Conservation (phyloP, 2,113 vertebrate genomes). For the Hiodon alosoides region DNA sequence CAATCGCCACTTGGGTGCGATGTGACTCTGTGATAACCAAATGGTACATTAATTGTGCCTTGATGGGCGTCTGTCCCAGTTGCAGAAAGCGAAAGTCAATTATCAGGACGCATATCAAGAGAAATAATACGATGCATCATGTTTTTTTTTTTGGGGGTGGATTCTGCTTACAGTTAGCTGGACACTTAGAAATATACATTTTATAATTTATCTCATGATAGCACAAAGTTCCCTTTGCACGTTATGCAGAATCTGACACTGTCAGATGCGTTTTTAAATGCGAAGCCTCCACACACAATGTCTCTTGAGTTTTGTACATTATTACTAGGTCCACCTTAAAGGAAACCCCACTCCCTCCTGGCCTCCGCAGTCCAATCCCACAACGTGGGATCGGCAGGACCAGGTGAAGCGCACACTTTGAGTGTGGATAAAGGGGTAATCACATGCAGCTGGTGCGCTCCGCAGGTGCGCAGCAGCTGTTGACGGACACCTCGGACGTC, state of each 20-base stretch:
- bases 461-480: slow-evolving; percentile 61
- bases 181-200: too few relatives aligned
- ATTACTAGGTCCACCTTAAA: not conserved
- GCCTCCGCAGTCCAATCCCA: not conserved
- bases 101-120: not conserved
- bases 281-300: not conserved
- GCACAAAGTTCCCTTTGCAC: too few relatives aligned
- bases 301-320: not conserved
- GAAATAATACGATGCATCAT: not conserved
- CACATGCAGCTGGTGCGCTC: slow-evolving; percentile 72
- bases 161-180: too few relatives aligned
- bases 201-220: too few relatives aligned
- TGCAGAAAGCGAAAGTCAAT: not conserved
- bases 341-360: not conserved
- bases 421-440: slow-evolving; percentile 9
- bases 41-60: not conserved
- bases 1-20: not conserved
- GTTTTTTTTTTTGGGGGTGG: not conserved
- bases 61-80: not conserved
- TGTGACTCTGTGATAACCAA: not conserved
- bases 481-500: slow-evolving; percentile 63
- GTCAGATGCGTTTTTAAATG: not conserved
- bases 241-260: not conserved
- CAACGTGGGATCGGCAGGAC: not conserved
- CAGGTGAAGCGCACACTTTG: not conserved